Percentiles rank a stretch among this genome's conserved stretches.
phyloP scores from a whole-genome alignment of 2,113 vertebrate genomes.

The Octodon degus region DNA sequence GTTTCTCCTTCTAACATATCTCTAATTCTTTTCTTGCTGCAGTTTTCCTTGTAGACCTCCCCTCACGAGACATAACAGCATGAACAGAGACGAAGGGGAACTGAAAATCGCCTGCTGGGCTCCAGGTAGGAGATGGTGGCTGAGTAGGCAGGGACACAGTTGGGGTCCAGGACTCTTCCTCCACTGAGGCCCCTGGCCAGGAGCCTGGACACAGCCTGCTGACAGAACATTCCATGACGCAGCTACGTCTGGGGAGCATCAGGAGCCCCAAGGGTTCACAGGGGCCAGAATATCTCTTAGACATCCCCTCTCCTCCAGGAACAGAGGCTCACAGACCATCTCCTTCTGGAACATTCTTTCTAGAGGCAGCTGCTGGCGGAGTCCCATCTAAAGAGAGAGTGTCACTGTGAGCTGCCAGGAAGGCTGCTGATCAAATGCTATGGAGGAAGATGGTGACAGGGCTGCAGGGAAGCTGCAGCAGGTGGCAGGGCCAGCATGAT shows the following conservation, averaged over 20 bases:
- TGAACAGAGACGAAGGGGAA: background rate
- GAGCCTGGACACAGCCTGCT: background rate
- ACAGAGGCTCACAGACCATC: background rate
- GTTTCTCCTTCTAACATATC: background rate
- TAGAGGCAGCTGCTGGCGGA: background rate
- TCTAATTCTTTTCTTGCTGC: background rate
- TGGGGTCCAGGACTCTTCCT: background rate
- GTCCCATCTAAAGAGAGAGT: background rate
- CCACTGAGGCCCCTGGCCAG: background rate
- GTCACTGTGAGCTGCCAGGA: background rate
- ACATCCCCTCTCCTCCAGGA: background rate
- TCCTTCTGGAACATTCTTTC: background rate
- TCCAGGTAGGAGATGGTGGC: background rate
- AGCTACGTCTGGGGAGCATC: background rate
- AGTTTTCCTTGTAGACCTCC: background rate
- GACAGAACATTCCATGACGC: background rate
- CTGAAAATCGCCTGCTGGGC: background rate
- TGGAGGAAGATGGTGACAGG: background rate
- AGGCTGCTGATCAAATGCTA: background rate
- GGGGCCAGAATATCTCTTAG: background rate
- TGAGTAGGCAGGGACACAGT: background rate
- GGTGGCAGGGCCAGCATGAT: background rate
- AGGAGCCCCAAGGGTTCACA: background rate
- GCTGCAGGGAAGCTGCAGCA: background rate
- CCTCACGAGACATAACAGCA: background rate